Evolutionary conservation across 2,113 vertebrate species (phyloP).

Genomic region (Laticauda colubrina): DNA sequence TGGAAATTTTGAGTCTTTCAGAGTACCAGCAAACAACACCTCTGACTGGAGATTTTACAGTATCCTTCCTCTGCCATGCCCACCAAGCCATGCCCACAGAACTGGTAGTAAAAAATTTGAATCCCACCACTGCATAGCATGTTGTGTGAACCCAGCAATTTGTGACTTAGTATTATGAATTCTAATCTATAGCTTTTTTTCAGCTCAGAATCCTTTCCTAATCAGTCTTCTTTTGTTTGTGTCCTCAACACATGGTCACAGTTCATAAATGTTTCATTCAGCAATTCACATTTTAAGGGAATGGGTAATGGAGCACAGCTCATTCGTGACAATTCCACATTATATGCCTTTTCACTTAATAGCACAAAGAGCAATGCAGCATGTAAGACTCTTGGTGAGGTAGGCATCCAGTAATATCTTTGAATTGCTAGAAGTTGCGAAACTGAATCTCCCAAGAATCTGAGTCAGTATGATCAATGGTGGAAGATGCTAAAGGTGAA

Average conservation of each 20-base stretch:
- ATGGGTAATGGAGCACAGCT: neutral
- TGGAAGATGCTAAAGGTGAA: neutral
- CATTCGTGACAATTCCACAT: neutral
- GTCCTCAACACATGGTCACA: neutral
- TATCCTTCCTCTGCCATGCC: too few relatives aligned
- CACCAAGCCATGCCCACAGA: too few relatives aligned
- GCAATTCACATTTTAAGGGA: neutral
- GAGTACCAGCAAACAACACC: too few relatives aligned
- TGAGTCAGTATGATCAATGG: neutral
- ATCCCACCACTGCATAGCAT: neutral
- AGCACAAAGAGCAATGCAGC: neutral
- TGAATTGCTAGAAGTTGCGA: neutral
- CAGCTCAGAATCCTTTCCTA: neutral
- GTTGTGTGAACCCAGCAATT: neutral
- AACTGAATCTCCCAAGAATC: neutral
- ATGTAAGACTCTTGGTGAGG: neutral
- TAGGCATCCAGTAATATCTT: neutral
- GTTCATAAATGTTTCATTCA: neutral
- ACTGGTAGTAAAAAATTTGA: too few relatives aligned
- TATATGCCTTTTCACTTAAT: neutral
- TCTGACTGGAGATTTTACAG: too few relatives aligned
- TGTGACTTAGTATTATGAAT: neutral
- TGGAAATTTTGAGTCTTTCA: too few relatives aligned
- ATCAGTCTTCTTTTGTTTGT: neutral
- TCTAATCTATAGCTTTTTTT: neutral